Evolutionary conservation across 2,113 vertebrate genomes (phyloP).

Genomic region (Pterocles orientalis): DNA sequence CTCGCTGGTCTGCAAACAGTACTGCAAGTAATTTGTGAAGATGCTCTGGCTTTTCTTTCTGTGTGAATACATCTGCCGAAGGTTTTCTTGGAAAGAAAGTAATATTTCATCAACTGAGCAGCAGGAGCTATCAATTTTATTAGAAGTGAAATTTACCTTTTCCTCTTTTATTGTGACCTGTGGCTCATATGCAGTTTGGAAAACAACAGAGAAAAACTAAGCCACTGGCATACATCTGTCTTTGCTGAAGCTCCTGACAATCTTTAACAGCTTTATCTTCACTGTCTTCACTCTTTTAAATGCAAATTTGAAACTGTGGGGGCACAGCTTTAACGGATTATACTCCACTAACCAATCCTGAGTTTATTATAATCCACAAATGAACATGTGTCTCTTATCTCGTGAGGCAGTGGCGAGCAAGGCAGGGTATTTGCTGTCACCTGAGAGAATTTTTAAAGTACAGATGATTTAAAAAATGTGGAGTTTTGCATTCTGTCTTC

Average conservation of each 20-base stretch:
- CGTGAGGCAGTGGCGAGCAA: neutral
- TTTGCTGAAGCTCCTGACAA: neutral
- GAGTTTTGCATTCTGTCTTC: neutral
- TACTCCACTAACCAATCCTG: neutral
- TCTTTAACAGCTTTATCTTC: constrained; percentile 1
- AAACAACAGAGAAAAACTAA: neutral
- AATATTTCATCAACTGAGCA: neutral
- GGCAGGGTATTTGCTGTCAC: neutral
- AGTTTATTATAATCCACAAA: neutral
- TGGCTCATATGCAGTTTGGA: neutral
- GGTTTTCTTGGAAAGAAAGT: neutral
- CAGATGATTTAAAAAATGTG: neutral
- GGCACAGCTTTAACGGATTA: neutral
- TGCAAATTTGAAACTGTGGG: neutral
- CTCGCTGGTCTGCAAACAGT: neutral
- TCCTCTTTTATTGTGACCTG: neutral
- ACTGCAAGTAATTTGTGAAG: neutral
- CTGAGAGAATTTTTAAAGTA: neutral
- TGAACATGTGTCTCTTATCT: neutral
- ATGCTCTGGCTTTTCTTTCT: neutral
- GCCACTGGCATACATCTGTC: neutral
- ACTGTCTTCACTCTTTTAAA: neutral
- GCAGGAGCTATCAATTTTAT: neutral
- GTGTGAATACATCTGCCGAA: neutral
- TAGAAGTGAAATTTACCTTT: neutral